These are phyloP conservation scores for Lophius americanus DNA, from an alignment of 2,797 vertebrate species.

Conservation along the genomic window DNA sequence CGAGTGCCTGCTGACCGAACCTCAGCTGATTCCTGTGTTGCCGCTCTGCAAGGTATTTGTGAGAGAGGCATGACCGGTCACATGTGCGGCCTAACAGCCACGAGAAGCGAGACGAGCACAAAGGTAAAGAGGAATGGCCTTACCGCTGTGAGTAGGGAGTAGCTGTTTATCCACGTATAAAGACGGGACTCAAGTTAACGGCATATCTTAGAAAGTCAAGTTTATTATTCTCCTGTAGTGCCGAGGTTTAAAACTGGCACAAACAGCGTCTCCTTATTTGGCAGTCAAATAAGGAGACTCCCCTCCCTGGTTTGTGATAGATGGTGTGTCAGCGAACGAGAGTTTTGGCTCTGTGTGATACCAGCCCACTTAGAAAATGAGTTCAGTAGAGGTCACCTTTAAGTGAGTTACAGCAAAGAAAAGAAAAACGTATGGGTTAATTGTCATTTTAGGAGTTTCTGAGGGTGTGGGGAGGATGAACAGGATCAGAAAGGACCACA, in stretches of 20 bases:
- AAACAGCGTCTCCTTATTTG: constrained; percentile 37
- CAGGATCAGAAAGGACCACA: too few relatives aligned
- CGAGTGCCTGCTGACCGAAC: constrained; percentile 43
- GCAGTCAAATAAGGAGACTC: constrained; percentile 32
- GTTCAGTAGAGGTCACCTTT: background rate
- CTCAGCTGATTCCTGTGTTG: constrained; percentile 57
- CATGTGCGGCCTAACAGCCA: constrained; percentile 61
- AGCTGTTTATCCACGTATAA: too few relatives aligned
- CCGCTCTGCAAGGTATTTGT: constrained; percentile 64
- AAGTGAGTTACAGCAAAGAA: background rate
- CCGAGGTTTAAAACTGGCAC: constrained; percentile 11
- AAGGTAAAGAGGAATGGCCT: constrained; percentile 14
- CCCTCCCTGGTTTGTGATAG: background rate
- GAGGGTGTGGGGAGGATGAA: too few relatives aligned
- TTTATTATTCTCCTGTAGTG: background rate
- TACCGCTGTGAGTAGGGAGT: background rate
- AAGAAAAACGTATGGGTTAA: too few relatives aligned
- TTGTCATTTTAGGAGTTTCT: too few relatives aligned
- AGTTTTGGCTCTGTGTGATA: background rate
- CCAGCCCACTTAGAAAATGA: background rate
- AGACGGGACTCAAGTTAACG: too few relatives aligned
- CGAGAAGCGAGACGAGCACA: constrained; percentile 15
- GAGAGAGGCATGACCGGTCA: constrained; percentile 76
- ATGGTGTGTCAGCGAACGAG: background rate
- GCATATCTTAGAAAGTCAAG: background rate